These are phyloP conservation scores for Cryptotermes secundus DNA, from an alignment of 1,140 invertebrate species.

Conservation along the genomic window DNA sequence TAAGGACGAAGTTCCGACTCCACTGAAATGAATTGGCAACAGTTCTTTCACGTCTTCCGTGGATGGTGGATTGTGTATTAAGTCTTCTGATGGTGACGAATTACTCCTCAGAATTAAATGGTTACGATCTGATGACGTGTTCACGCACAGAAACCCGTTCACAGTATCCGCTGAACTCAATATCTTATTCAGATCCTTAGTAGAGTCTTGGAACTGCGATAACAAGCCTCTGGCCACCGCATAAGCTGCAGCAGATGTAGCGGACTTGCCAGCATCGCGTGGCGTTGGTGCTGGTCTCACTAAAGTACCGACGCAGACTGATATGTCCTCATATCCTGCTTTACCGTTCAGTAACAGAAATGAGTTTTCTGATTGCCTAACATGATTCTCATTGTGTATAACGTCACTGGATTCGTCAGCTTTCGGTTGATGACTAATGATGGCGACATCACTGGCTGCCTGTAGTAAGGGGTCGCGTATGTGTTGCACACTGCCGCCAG, in stretches of 20 bases:
- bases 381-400: not conserved
- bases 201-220: not conserved
- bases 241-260: not conserved
- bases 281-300: no score
- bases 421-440: not conserved
- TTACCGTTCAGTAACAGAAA: not conserved
- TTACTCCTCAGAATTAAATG: not conserved
- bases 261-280: no score
- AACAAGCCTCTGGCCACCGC: not conserved
- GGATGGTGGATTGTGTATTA: no score
- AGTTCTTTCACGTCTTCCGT: not conserved
- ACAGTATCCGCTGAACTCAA: no score
- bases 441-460: not conserved
- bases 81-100: not conserved
- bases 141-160: no score
- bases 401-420: constrained; percentile 5
- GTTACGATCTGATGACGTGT: not conserved
- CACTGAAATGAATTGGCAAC: not conserved
- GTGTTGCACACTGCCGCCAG: not conserved
- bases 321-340: not conserved
- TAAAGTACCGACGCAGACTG: not conserved
- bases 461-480: not conserved
- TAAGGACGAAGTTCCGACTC: not conserved
- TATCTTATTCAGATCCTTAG: no score
- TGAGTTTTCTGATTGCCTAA: not conserved